Base-by-base conservation (phyloP, 2,797 vertebrate genomes). In the Microhierax caerulescens region DNA sequence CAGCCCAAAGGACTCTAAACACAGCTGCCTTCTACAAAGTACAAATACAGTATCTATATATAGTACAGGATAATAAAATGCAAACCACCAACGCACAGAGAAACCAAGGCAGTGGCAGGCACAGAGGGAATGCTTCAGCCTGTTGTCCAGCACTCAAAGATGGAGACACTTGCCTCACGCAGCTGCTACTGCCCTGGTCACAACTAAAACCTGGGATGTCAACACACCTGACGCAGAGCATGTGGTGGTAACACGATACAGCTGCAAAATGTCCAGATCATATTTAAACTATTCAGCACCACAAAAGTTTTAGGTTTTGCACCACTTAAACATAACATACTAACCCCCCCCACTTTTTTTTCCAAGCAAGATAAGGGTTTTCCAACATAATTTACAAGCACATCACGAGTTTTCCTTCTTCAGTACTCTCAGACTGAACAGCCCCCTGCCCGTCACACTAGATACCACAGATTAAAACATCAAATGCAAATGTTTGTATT, bases 141-240 rank as follows among this genome's bases (percentile, higher is more conserved):
- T 0, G 8, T 15, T 45, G 28, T 7, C 30, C 30, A 8, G 4
- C 4, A 14, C 30, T 15, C 20, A 10, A 30, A 50, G n/a, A 32
- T 17, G 20, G 20, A 22, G 32, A 23, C 15, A 9, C 22, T 27
- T 8, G 22, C 18, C 65, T 60, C 41, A 16, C 0, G 19, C 41
- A 45, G 57, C 64, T 63, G 53, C 75, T 32, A 4, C 9, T 13
- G 53, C 39, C 39, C 53, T 23, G 3, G 25, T 19, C 19, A 1
- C 3, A n/a, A 21, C 45, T 18, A 7, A 16, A 41, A 5, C 51
- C 36, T 3, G 3, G 18, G 6, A 57, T 51, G 19, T 4, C 23
- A n/a, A 25, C 10, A 2, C 0, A 0, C 28, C 20, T 37, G 4
- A 17, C 1, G 7, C 30, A 6, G 32, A 16, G 47, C 34, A 7